A percentile compares a stretch with the other conserved stretches of the same genome.
phyloP scores from a whole-genome alignment of 2,888 invertebrate genomes.

The Micoletzkya japonica region DNA sequence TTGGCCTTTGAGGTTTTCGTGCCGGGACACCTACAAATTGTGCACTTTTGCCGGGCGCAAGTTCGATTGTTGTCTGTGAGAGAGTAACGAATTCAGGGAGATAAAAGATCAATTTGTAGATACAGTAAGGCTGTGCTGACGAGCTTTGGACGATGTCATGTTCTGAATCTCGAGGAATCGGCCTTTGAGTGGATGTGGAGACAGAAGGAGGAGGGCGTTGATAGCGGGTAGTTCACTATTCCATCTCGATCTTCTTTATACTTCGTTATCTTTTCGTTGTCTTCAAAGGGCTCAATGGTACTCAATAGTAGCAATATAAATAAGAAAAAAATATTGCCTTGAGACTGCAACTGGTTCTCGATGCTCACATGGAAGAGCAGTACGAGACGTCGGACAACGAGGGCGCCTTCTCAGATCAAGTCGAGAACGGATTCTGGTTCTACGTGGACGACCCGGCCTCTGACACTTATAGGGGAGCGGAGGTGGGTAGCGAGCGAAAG shows the following conservation, averaged over 20 bases:
- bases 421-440: constrained; percentile 51
- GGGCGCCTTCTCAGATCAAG: constrained; percentile 28
- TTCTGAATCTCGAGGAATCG: constrained; percentile 43
- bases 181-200: constrained; percentile 42
- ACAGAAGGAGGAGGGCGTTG: constrained; percentile 52
- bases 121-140: too few relatives aligned
- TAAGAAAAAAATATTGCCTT: constrained; percentile 10
- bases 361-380: constrained; percentile 57
- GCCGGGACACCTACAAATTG: constrained; percentile 41
- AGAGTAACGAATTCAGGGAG: not conserved
- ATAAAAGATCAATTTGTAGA: not conserved
- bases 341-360: constrained; percentile 51
- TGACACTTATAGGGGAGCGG: constrained; percentile 19
- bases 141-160: constrained; percentile 19
- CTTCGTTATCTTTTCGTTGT: not conserved
- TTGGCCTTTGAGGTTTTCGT: constrained; percentile 18
- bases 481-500: not conserved
- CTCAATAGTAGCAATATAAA: not conserved
- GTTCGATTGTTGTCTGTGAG: constrained; percentile 32
- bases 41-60: constrained; percentile 43
- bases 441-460: constrained; percentile 53
- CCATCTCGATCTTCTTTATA: not conserved
- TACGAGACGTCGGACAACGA: too few relatives aligned
- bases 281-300: not conserved
- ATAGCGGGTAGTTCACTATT: constrained; percentile 38